Percentiles rank a stretch among this genome's conserved stretches.
These are phyloP conservation scores for Peromyscus eremicus DNA, from an alignment of 2,797 vertebrate species.

Conservation along the genomic window DNA sequence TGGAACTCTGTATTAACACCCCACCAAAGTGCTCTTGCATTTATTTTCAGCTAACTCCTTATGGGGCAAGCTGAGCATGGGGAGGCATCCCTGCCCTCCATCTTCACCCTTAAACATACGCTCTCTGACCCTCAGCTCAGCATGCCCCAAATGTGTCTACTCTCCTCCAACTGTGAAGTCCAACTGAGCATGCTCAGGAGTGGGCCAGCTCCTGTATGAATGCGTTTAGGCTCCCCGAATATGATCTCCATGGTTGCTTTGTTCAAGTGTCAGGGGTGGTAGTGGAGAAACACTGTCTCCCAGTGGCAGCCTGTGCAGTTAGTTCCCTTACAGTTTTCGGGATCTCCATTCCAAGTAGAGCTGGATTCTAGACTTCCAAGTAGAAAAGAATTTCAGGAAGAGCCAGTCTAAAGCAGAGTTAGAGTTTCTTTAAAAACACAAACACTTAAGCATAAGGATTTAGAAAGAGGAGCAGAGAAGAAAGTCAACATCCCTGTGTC, in stretches of 20 bases:
- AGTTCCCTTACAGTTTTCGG: background rate
- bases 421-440: background rate
- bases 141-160: background rate
- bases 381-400: background rate
- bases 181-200: background rate
- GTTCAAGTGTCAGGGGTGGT: too few relatives aligned
- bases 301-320: background rate
- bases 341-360: background rate
- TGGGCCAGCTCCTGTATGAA: background rate
- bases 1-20: too few relatives aligned
- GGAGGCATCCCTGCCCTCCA: background rate
- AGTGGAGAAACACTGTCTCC: background rate
- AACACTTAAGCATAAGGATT: background rate
- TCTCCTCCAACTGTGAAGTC: background rate
- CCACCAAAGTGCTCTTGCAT: background rate
- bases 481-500: background rate
- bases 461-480: background rate
- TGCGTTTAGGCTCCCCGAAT: background rate
- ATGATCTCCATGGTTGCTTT: background rate
- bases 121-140: background rate
- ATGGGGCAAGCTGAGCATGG: too few relatives aligned
- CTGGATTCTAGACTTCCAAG: background rate
- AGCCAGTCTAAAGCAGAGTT: background rate
- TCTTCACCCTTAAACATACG: background rate
- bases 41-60: background rate